Conservation (phyloP, 2,113 vertebrate genomes). For the Jaculus jaculus region DNA sequence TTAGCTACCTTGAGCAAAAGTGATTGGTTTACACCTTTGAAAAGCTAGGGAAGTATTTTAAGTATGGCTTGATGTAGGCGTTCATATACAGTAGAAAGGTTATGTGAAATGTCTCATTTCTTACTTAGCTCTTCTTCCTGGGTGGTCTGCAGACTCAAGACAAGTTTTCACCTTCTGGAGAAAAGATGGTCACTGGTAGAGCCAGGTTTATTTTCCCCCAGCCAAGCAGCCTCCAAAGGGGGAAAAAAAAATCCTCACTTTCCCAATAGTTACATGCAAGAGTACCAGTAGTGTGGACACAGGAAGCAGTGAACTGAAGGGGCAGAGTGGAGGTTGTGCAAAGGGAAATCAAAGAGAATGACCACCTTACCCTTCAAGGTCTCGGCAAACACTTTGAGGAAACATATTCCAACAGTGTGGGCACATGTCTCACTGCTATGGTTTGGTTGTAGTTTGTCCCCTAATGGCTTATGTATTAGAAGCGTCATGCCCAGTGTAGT, state of each 20-base stretch:
- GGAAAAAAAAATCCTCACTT: neutral
- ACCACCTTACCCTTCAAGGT: neutral
- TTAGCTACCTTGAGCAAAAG: neutral
- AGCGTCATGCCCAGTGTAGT: neutral
- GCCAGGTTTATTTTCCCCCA: neutral
- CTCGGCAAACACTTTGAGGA: neutral
- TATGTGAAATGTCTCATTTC: neutral
- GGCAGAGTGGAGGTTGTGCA: neutral
- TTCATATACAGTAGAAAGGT: neutral
- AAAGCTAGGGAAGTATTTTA: neutral
- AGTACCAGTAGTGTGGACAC: neutral
- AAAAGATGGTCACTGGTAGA: neutral
- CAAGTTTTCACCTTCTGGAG: neutral
- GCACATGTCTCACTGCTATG: fast-evolving
- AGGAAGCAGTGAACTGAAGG: neutral
- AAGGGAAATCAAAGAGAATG: neutral
- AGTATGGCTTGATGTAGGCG: neutral
- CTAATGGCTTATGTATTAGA: neutral
- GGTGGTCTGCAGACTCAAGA: neutral
- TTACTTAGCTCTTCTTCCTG: neutral
- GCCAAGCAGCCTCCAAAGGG: neutral
- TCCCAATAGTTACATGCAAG: neutral
- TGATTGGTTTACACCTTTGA: neutral
- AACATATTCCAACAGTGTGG: no score
- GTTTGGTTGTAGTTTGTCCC: neutral